These are phyloP conservation scores for Anarrhichthys ocellatus DNA, from an alignment of 2,113 vertebrate genomes.

Conservation along the genomic window DNA sequence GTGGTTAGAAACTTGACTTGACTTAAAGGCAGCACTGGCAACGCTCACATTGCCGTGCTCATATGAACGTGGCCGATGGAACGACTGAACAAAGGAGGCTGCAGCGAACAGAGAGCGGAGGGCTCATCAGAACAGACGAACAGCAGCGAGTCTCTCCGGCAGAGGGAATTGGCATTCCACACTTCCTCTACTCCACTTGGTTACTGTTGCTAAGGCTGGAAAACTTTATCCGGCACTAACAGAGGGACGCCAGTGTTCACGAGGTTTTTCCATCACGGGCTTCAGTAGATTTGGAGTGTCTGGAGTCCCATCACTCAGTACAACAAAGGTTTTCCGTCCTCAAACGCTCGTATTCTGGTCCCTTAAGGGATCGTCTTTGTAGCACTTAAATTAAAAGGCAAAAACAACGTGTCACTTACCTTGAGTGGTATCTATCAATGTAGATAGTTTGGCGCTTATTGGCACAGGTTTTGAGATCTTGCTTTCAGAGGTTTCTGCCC, in stretches of 20 bases:
- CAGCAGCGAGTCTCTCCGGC: slow-evolving; percentile 27
- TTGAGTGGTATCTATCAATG: background rate
- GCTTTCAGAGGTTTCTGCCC: background rate
- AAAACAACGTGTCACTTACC: background rate
- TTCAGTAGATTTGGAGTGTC: slow-evolving; percentile 4
- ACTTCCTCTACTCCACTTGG: slow-evolving; percentile 40
- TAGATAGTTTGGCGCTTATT: background rate
- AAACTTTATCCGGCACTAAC: slow-evolving; percentile 51
- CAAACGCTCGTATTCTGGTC: background rate
- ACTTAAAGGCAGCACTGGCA: background rate
- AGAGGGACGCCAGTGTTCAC: slow-evolving; percentile 5
- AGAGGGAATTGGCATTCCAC: slow-evolving; percentile 48
- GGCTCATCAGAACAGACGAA: background rate
- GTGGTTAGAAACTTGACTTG: background rate
- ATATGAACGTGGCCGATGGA: background rate
- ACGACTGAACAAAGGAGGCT: slow-evolving; percentile 16
- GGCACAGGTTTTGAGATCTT: background rate
- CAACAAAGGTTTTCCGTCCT: background rate
- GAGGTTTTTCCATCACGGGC: slow-evolving; percentile 12
- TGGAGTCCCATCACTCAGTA: background rate
- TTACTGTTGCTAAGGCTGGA: slow-evolving; percentile 69
- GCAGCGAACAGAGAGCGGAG: background rate
- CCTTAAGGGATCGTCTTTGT: background rate
- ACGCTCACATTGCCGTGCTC: background rate
- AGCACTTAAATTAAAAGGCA: background rate